These are phyloP conservation scores for Phortica okadai DNA, from an alignment of 2,888 invertebrate genomes.

Conservation along the genomic window DNA sequence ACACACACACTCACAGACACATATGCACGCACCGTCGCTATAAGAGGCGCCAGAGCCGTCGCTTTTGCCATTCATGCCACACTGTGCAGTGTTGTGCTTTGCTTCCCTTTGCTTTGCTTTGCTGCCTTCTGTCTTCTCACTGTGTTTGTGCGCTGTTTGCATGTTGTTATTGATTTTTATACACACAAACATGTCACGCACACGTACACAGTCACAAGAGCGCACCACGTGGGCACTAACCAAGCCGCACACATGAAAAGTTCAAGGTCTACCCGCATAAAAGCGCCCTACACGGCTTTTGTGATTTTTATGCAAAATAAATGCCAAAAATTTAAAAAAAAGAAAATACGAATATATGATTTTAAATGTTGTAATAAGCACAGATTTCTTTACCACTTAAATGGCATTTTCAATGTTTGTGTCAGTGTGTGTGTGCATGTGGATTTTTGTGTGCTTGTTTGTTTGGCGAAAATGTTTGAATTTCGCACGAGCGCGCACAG, in stretches of 20 bases:
- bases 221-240: not conserved
- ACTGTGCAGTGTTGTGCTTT: not conserved
- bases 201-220: conserved; percentile 17
- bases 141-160: conserved; percentile 14
- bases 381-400: not conserved
- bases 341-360: conserved; percentile 10
- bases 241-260: conserved; percentile 47
- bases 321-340: conserved; percentile 15
- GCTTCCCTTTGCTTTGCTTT: not conserved
- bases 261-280: conserved; percentile 63
- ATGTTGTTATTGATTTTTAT: conserved; percentile 57
- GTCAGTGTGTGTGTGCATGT: not conserved
- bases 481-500: too few species aligned
- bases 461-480: not conserved
- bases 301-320: conserved; percentile 22
- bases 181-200: conserved; percentile 21
- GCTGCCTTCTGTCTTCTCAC: not conserved
- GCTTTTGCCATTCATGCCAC: not conserved
- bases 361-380: not conserved
- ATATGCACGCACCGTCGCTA: not conserved
- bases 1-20: conserved; percentile 2
- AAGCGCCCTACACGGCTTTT: conserved; percentile 38
- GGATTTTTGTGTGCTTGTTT: not conserved
- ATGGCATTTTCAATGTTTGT: not conserved
- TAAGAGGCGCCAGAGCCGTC: not conserved